Conservation (phyloP, 30 jellyfish, hydroid and myxozoan species). For the Aurelia sp. region DNA sequence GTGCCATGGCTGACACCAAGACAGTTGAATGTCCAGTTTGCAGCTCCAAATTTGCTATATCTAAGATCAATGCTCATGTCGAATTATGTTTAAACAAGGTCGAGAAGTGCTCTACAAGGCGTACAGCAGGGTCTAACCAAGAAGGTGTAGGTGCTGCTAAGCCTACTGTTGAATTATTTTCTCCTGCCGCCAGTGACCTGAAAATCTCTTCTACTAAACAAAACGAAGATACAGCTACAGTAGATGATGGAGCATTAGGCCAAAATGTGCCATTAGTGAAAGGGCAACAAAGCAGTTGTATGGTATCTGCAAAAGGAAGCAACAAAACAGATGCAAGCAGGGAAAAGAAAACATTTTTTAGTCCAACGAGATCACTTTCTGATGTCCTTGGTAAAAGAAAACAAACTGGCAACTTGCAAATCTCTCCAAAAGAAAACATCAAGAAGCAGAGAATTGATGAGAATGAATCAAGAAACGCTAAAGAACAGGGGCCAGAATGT, state of each 20-base stretch:
- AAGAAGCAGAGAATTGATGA: not conserved
- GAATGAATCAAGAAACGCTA: not conserved
- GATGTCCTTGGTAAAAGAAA: conserved; percentile 35
- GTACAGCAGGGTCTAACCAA: too few species aligned
- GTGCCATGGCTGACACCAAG: not conserved
- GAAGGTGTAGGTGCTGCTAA: too few species aligned
- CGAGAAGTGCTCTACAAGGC: conserved; percentile 20
- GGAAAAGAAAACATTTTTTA: not conserved
- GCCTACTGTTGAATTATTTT: too few species aligned
- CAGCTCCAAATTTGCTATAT: conserved; percentile 1
- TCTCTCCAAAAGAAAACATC: not conserved
- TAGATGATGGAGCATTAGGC: too few species aligned
- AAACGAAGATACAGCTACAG: too few species aligned
- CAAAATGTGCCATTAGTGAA: not conserved
- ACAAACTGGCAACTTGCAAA: not conserved
- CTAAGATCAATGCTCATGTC: conserved; percentile 50
- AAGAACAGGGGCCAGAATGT: not conserved
- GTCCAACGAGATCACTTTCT: conserved; percentile 5
- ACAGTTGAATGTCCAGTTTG: conserved; percentile 55
- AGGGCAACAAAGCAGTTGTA: not conserved
- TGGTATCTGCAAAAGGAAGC: not conserved
- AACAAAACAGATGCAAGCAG: not conserved
- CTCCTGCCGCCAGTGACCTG: too few species aligned
- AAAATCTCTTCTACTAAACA: too few species aligned
- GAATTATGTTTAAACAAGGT: conserved; percentile 46